Evolutionary conservation across 2,797 vertebrate genomes (phyloP).

Genomic region (Peromyscus attwateri): DNA sequence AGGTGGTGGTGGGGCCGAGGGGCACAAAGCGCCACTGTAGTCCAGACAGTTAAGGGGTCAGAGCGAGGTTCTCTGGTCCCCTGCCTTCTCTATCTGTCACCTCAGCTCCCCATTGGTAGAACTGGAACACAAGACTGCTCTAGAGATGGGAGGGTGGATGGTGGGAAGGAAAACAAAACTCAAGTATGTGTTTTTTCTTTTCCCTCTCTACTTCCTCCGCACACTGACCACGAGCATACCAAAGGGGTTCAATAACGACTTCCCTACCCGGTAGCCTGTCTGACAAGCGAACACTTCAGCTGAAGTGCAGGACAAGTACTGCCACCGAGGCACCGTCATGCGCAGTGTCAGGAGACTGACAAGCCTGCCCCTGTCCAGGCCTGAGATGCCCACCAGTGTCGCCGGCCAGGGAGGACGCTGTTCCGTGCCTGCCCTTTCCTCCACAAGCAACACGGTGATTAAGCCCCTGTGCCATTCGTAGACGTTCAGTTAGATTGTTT

Average conservation of each 20-base stretch:
- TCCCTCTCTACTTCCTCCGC: no score
- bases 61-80: neutral
- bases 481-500: neutral
- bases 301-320: neutral
- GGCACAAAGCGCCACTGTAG: fast-evolving
- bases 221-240: neutral
- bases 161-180: neutral
- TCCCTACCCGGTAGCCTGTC: neutral
- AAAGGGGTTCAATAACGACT: neutral
- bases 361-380: neutral
- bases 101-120: neutral
- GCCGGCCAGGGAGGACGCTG: neutral
- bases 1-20: neutral
- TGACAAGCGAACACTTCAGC: neutral
- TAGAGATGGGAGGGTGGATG: neutral
- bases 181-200: neutral
- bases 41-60: neutral
- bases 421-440: neutral
- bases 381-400: neutral
- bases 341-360: neutral
- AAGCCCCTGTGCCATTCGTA: neutral
- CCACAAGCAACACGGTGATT: neutral
- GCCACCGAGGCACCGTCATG: neutral
- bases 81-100: neutral
- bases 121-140: neutral